Evolutionary conservation across 2,797 vertebrate genomes (phyloP).

Genomic region (Corythornis leucogaster): DNA sequence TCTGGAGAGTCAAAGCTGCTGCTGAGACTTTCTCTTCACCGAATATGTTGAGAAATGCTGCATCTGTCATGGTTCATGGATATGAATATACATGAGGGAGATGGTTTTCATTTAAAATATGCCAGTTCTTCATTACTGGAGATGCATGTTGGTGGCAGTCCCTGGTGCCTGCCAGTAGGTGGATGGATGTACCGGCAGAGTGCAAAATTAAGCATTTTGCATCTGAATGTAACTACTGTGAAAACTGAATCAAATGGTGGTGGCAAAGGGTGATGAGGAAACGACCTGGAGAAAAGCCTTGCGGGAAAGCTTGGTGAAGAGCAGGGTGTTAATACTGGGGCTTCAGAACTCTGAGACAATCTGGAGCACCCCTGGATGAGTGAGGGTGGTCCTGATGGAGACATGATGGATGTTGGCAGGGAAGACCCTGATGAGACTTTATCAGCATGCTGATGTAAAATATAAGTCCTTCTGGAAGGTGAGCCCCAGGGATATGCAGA

Average conservation of each 20-base stretch:
- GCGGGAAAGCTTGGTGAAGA: neutral
- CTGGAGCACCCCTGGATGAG: neutral
- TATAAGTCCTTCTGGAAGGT: neutral
- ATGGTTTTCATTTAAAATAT: neutral
- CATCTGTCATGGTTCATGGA: neutral
- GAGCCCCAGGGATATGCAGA: neutral
- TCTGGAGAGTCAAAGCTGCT: slow-evolving; percentile 4
- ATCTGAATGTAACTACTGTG: neutral
- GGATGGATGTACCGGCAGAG: too few relatives aligned
- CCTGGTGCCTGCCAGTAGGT: neutral
- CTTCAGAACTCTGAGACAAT: neutral
- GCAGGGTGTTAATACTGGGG: neutral
- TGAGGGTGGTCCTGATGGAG: neutral
- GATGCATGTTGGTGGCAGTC: neutral
- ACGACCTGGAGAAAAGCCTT: neutral
- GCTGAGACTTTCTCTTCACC: neutral
- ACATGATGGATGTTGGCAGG: fast-evolving
- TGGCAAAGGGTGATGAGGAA: neutral
- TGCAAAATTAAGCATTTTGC: neutral
- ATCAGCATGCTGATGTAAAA: neutral
- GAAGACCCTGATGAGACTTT: neutral
- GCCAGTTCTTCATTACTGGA: neutral
- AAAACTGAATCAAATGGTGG: neutral
- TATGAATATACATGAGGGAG: neutral
- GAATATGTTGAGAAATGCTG: neutral